phyloP scores from a whole-genome alignment of 2,797 vertebrate species.

The Melanotaenia trifasciata region DNA sequence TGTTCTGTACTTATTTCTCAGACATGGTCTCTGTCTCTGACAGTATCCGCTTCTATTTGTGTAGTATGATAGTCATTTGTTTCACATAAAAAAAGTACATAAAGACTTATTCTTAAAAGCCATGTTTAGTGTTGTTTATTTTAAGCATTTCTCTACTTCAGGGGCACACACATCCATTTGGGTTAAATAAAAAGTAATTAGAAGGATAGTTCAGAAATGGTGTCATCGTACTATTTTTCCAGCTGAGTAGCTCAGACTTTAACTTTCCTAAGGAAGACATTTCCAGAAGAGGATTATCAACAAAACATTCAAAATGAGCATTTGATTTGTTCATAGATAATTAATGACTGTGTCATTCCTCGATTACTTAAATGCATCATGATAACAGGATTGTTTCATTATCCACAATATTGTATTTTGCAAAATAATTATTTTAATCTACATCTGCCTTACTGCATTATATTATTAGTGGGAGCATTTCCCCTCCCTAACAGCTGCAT shows the following conservation, averaged over 20 bases:
- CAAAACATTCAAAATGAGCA: neutral
- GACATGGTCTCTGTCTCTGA: constrained; percentile 81
- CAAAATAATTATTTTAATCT: too few species aligned
- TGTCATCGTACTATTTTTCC: too few species aligned
- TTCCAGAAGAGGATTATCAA: neutral
- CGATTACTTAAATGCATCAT: neutral
- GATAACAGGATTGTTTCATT: neutral
- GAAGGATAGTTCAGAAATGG: neutral
- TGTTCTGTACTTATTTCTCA: constrained; percentile 82
- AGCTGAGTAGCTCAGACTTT: too few species aligned
- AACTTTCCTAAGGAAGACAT: neutral
- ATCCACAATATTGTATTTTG: too few species aligned
- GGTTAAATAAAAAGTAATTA: neutral
- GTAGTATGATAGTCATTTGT: constrained; percentile 85
- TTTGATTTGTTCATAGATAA: neutral
- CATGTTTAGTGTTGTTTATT: constrained; percentile 69
- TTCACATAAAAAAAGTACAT: constrained; percentile 83
- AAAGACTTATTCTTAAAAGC: constrained; percentile 84
- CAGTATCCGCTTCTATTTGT: constrained; percentile 84
- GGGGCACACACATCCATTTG: neutral
- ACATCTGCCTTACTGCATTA: too few species aligned
- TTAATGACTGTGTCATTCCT: neutral
- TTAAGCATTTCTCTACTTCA: constrained; percentile 18
- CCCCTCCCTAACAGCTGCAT: too few species aligned
- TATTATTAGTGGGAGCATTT: too few species aligned